Evolutionary conservation across 1,140 invertebrate species (phyloP).

Genomic region (Brachionus sp.): DNA sequence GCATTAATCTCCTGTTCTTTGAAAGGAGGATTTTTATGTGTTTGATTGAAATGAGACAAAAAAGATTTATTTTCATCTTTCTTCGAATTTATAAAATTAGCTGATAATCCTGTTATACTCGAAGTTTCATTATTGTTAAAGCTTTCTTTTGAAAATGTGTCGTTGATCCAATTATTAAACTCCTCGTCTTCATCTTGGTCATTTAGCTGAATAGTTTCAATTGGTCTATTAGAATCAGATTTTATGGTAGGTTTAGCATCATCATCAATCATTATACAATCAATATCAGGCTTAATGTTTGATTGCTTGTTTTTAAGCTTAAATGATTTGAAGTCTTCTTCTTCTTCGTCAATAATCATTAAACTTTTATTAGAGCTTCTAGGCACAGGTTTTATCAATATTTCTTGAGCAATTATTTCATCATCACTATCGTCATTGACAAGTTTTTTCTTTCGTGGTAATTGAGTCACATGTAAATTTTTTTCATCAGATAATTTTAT

Average conservation of each 20-base stretch:
- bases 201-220: background rate
- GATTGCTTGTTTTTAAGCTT: background rate
- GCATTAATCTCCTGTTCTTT: background rate
- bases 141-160: background rate
- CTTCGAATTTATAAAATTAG: background rate
- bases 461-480: background rate
- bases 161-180: slow-evolving; percentile 31
- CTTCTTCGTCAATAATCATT: slow-evolving; percentile 13
- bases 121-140: background rate
- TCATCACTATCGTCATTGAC: background rate
- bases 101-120: background rate
- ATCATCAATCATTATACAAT: background rate
- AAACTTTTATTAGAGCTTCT: background rate
- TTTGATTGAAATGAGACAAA: background rate
- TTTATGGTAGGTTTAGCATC: background rate
- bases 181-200: slow-evolving; percentile 37
- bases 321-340: background rate
- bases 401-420: slow-evolving; percentile 13
- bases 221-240: background rate
- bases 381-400: background rate
- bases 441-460: slow-evolving; percentile 16
- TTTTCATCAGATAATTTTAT: background rate
- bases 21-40: background rate
- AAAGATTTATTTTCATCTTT: background rate
- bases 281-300: background rate